These are phyloP conservation scores for Lepilemur septentrionalis DNA, from an alignment of 2,797 vertebrate species.

Conservation along the genomic window DNA sequence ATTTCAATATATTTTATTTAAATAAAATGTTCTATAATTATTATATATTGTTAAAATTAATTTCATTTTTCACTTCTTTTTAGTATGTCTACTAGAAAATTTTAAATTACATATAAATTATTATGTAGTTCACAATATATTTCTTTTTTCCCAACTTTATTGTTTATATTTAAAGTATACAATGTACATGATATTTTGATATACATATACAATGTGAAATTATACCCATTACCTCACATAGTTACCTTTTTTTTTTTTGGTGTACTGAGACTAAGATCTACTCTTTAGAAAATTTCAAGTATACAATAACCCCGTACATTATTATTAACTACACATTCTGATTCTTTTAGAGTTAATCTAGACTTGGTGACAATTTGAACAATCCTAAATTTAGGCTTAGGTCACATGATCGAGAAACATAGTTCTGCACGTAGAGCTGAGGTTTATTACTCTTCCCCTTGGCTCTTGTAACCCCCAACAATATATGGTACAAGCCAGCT, in stretches of 20 bases:
- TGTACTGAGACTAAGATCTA: not conserved
- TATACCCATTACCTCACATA: not conserved
- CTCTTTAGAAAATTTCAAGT: not conserved
- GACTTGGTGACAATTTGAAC: not conserved
- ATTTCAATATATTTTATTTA: conserved; percentile 19
- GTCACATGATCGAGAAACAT: not conserved
- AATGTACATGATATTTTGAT: not conserved
- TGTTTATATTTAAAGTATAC: not conserved
- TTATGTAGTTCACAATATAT: not conserved
- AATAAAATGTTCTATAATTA: not conserved
- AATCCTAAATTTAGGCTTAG: not conserved
- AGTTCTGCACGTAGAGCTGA: not conserved
- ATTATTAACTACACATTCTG: not conserved
- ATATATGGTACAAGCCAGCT: not conserved
- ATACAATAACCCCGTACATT: not conserved
- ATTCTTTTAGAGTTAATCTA: not conserved
- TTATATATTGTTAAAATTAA: conserved; percentile 3
- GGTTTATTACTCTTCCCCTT: not conserved
- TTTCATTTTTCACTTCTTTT: not conserved
- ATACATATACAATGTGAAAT: not conserved
- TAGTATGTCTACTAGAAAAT: not conserved
- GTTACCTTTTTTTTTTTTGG: not conserved
- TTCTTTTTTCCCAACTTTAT: not conserved
- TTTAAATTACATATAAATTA: conserved; percentile 16
- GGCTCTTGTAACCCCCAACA: not conserved